Percentiles rank a stretch among this genome's conserved stretches.
These are phyloP conservation scores for Glareola pratincola DNA, from an alignment of 2,113 vertebrate species.

Conservation along the genomic window DNA sequence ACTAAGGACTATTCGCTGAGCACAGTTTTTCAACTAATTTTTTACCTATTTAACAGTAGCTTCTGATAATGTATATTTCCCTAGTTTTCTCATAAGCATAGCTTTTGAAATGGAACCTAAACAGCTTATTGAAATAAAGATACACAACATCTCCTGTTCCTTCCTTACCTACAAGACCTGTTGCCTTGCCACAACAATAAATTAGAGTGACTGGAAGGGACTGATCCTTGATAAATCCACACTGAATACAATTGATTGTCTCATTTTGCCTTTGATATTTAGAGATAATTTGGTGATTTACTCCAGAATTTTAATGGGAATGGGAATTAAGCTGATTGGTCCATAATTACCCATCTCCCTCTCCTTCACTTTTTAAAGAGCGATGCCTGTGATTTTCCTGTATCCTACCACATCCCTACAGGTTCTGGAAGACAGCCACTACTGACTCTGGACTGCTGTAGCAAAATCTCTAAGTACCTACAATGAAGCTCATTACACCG, in stretches of 20 bases:
- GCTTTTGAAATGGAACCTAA: neutral
- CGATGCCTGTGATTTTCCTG: neutral
- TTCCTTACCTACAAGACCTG: neutral
- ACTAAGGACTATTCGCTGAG: neutral
- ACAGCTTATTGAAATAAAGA: neutral
- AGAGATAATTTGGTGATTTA: neutral
- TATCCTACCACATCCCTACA: neutral
- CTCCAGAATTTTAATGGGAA: neutral
- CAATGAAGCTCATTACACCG: neutral
- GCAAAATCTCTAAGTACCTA: neutral
- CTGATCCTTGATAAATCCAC: neutral
- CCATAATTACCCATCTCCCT: neutral
- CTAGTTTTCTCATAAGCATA: neutral
- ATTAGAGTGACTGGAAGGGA: neutral
- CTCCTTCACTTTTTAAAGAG: neutral
- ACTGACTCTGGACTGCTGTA: neutral
- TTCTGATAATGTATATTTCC: neutral
- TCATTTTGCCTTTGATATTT: neutral
- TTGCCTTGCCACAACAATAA: neutral
- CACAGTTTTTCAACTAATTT: neutral
- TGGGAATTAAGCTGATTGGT: neutral
- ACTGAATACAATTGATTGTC: neutral
- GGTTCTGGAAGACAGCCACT: neutral
- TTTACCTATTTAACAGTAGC: neutral
- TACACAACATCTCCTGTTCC: neutral